Conservation (phyloP, 2,113 vertebrate species). For the Percopsis transmontana region DNA sequence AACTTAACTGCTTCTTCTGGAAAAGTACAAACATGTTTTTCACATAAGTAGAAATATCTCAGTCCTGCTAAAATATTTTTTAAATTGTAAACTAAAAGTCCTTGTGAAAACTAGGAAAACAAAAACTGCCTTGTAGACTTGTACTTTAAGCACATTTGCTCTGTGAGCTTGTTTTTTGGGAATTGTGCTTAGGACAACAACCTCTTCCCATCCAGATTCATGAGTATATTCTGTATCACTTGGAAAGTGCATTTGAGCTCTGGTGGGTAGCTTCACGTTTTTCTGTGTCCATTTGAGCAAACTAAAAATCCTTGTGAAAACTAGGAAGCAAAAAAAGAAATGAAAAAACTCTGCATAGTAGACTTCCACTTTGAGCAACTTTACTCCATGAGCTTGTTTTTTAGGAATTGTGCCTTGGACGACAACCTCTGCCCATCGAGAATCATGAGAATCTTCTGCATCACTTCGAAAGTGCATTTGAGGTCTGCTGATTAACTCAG, state of each 20-base stretch:
- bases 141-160: no score
- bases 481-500: conserved; percentile 21
- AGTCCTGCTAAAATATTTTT: no score
- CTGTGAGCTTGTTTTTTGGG: conserved; percentile 15
- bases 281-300: no score
- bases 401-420: conserved; percentile 19
- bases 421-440: conserved; percentile 13
- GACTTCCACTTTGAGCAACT: neutral
- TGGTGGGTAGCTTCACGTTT: conserved; percentile 15
- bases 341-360: conserved; percentile 6
- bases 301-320: no score
- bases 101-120: no score
- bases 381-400: conserved; percentile 15
- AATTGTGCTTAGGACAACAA: conserved; percentile 10
- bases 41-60: no score
- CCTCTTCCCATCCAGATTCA: conserved; percentile 11
- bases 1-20: no score
- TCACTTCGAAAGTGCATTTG: conserved; percentile 19
- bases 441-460: conserved; percentile 19
- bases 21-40: no score
- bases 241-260: conserved; percentile 24
- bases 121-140: neutral
- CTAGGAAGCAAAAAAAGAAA: no score
- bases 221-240: conserved; percentile 14
- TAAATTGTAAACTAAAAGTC: no score